Evolutionary conservation across 2,797 vertebrate species (phyloP).

Genomic region (Syndactyla subalaris): DNA sequence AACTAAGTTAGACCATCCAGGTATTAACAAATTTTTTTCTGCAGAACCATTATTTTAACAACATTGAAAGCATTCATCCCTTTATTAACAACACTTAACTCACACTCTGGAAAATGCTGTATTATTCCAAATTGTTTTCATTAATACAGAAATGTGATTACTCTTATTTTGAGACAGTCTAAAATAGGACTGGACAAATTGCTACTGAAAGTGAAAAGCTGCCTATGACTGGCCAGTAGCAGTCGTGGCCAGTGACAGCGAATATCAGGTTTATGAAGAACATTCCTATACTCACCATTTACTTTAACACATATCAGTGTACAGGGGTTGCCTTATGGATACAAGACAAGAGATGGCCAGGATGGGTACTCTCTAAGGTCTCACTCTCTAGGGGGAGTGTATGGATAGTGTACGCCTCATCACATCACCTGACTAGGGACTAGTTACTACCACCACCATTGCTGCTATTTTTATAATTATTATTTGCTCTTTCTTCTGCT

Average conservation of each 20-base stretch:
- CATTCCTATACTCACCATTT: neutral
- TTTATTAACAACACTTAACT: neutral
- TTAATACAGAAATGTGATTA: neutral
- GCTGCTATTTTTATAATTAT: neutral
- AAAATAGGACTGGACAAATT: neutral
- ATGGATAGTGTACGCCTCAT: neutral
- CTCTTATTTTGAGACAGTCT: neutral
- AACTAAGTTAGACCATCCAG: neutral
- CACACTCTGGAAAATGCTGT: neutral
- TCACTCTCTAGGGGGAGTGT: neutral
- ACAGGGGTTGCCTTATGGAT: neutral
- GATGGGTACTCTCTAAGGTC: neutral
- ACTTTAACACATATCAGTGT: neutral
- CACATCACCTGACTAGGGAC: neutral
- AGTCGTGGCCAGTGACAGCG: neutral
- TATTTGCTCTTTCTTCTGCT: neutral
- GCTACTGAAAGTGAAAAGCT: neutral
- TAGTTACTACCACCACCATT: neutral
- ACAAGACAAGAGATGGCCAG: fast-evolving
- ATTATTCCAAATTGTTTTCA: neutral
- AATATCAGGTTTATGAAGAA: neutral
- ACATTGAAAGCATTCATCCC: neutral
- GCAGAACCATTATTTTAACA: neutral
- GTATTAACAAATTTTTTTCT: neutral
- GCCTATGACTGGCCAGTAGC: neutral